Conservation (phyloP, 2,797 vertebrate genomes). For the Lacerta viridis region DNA sequence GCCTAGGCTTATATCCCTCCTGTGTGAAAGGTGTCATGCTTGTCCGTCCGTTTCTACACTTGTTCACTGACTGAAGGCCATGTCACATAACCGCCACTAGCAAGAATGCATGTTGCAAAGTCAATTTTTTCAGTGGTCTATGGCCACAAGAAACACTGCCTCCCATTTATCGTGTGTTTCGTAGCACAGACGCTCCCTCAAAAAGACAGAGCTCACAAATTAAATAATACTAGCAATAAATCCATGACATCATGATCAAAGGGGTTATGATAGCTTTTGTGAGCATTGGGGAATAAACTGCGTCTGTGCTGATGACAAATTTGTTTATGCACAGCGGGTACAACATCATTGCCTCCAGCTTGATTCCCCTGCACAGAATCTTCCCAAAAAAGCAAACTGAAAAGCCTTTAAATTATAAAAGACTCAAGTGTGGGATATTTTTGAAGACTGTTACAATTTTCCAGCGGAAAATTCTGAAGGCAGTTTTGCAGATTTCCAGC, state of each 20-base stretch:
- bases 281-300: background rate
- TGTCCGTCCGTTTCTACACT: too few species aligned
- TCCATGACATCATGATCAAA: background rate
- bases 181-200: background rate
- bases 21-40: too few species aligned
- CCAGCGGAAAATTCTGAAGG: background rate
- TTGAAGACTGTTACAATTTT: background rate
- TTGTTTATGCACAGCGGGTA: background rate
- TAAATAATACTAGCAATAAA: slow-evolving; percentile 1
- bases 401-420: slow-evolving; percentile 20
- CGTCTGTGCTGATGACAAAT: background rate
- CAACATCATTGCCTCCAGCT: slow-evolving; percentile 12
- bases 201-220: background rate
- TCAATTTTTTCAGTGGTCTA: background rate
- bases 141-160: background rate
- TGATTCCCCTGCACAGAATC: background rate
- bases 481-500: background rate
- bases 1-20: too few species aligned
- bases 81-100: background rate
- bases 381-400: slow-evolving; percentile 10
- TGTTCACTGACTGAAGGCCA: too few species aligned
- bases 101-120: background rate
- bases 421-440: background rate
- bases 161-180: background rate
- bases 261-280: background rate